Base-by-base conservation (phyloP, 2,797 vertebrate genomes). In the Spondyliosoma cantharus region DNA sequence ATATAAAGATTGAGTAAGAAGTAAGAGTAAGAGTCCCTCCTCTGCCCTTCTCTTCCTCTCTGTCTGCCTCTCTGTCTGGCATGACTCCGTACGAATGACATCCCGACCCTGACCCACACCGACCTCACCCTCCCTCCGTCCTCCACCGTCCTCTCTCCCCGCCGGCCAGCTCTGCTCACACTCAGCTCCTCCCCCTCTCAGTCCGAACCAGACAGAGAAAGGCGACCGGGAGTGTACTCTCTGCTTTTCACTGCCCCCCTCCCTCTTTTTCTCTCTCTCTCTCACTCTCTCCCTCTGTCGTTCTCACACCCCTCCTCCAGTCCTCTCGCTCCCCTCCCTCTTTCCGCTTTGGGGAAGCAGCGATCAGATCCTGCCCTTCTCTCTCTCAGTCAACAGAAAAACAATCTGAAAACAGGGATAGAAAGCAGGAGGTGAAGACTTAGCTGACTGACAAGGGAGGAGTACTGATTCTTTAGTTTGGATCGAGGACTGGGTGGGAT, bases 401-500 rank as follows among this genome's bases (percentile, higher is more conserved):
- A 87, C 74, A 79, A 73, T 46, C 76, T 32, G 60, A 50, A 81
- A 79, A 76, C 57, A 86, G 5, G 54, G 45, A 22, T 15, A 79
- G 66, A 75, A 68, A 76, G 59, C 69, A 62, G 43, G 74, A 52
- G 8, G 32, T 42, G 62, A 87, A 80, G 66, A 71, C 52, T 45
- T 13, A 79, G 62, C 56, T 67, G 45, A 80, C 71, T 75, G 45
- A 29, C 57, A n/a, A n/a, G 65, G 72, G 69, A 29, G 56, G 61
- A 71, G 71, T 52, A 77, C 52, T 54, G 58, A 67, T 72, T 67
- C 50, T 63, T 70, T 69, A 87, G 81, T 86, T 90, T 74, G 92
- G 91, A 95, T 94, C 94, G 89, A 69, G 89, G 88, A 89, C 90
- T 71, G 91, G 91, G 93, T 91, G 90, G 92, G 92, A 92, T 86